Evolutionary conservation across 2,888 invertebrate genomes (phyloP), one percentile per base, ranked within the genome.

Genomic region (Ormyrus rosae): DNA sequence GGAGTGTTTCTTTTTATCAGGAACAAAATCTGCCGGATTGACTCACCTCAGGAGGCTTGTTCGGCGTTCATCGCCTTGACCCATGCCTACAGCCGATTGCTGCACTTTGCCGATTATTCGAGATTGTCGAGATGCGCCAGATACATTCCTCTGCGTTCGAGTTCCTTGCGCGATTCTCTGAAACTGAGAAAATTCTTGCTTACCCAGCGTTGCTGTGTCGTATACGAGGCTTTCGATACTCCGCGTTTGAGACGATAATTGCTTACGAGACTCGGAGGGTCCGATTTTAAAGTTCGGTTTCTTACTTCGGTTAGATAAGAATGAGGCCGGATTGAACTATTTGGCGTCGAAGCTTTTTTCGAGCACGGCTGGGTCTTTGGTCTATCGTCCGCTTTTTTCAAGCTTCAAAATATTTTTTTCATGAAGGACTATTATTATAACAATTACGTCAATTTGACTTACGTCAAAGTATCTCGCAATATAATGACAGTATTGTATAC

Each of bases 11-110:
- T 19, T 19, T 19, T 19, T 19, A 19, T 19, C 19, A 19, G 19
- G 19, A 19, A 19, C 19, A 2, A 19, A 19, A 19, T 19, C 19
- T 19, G 19, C 19, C 1, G 19, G 19, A 19, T 19, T 19, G 19
- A 1, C 19, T 68, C 53, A 68, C 68, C 68, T n/a, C 45, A 56
- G 46, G 53, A 45, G 9, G 2, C 10, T 0, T 19, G n/a, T 8
- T 10, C 56, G 48, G n/a, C 58, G 69, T 48, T 69, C n/a, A 45
- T 72, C 72, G 34, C 72, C 72, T 72, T 63, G 72, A 72, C 61
- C 72, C 61, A 72, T 8, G 72, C 11, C 19, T 8, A 11, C 55
- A 13, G 51, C 11, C 11, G 45, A 19, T 50, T 61, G 71, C 71
- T 45, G 68, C 55, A 7, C 11, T 19, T 53, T 10, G 46, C 46